Evolutionary conservation across 2,888 invertebrate species (phyloP), one percentile per base, ranked within the genome.

Genomic region (Atrina japonica): DNA sequence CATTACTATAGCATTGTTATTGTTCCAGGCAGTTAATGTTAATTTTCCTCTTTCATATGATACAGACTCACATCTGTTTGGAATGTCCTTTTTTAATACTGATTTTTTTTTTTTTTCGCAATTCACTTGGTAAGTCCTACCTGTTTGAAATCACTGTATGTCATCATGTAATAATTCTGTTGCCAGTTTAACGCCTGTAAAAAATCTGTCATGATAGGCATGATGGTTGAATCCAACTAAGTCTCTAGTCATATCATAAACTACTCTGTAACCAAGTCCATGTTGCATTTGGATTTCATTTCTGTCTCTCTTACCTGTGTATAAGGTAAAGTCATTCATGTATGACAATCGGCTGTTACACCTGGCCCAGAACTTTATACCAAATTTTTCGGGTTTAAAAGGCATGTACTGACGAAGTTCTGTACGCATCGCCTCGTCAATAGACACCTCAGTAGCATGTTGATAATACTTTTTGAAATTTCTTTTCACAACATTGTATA

Each of bases 361-460:
- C 58, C 29, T 35, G 25, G 58, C 40, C 58, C 58, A 58, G 58
- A 58, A 40, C 35, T 58, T 58, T n/a, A 58, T 30, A 14, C 58
- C 58, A 18, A 58, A 58, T 30, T 58, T 58, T 18, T 58, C 58
- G 6, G 58, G 58, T 58, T 58, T 58, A 11, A 18, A 18, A 29
- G 58, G 35, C 58, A 58, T 58, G 30, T 55, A 55, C 55, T 55
- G 55, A 23, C 55, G 3, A 55, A 55, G 27, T 55, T 55, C 55
- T 30, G 55, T 29, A 11, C 11, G 35, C 35, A 35, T 35, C 35
- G 35, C 35, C 35, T 35, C 35, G 11, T 35, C 35, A 11, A 35
- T 35, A 11, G 35, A 35, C 11, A 35, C 11, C 11, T 35, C 35
- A 35, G 35, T 35, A 7, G 35, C 5, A 11, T 35, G 35, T 35